Evolutionary conservation across 1,140 invertebrate genomes (phyloP), one percentile per base, ranked within the genome.

Genomic region (Nebria ingens): DNA sequence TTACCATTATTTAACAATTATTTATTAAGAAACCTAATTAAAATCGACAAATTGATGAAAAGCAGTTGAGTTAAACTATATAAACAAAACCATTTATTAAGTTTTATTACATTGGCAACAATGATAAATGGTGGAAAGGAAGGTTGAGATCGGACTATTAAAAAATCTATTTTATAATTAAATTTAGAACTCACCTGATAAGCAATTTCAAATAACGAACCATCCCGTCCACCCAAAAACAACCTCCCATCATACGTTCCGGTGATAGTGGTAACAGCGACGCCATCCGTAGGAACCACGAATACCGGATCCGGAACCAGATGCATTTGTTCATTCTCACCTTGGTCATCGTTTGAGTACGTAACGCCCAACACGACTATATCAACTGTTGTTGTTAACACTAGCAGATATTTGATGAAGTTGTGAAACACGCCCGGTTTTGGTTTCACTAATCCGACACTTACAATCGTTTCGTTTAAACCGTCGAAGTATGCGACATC

Each of bases 401-500:
- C 82, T 17, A 98, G 73, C 29, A 98, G 75, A 74, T 93, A 91
- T 73, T 91, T 89, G n/a, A 98, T 91, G 69, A 92, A 91, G 61
- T 79, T 79, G 66, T 94, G 88, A 71, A 97, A 93, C 15, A 94
- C 85, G 65, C 85, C 86, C 49, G 81, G 67, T 73, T 91, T 93
- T 1, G 92, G 91, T 71, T 85, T 87, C 0, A 93, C 83, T 45
- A 95, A 71, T 4, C 89, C 91, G 19, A 91, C 88, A 70, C 86
- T 86, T 11, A 95, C 78, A 64, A 97, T 95, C 15, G 90, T 89
- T 67, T 95, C 91, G 66, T 83, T 89, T 1, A 95, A 73, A 0
- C 91, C 91, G 81, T 96, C 92, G 74, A 89, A 96, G 73, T 93
- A 95, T 3, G 92, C 90, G 12, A 95, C 81, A 79, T 96, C 92